Base-by-base conservation (phyloP, 2,113 vertebrate genomes). In the Eptatretus burgeri region DNA sequence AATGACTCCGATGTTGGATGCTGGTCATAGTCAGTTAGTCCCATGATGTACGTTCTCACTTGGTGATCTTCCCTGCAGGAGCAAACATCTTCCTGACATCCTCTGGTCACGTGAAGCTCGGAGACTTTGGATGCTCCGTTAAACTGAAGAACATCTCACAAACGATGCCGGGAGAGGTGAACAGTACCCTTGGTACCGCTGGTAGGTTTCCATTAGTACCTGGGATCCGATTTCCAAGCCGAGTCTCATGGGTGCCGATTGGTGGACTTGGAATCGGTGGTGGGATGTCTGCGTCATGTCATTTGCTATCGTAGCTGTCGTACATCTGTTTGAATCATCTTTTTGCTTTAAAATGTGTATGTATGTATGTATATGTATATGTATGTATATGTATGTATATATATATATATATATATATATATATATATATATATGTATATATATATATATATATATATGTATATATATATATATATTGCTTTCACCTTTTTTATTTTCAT, bases 21-120 rank as follows among this genome's bases (percentile, higher is more conserved):
- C 7, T 41, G 3, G 7, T 41, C 27, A 3, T 41, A 3, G 27
- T 41, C 27, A 41, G 7, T 41, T 41, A 41, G 3, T 41, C 56
- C 10, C 56, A n/a, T n/a, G 56, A 60, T 60, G 2, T 10, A 9
- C 11, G 16, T 60, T 10, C 3, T 10, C 18, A 9, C 20, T 64
- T 66, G 16, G 51, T 63, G 51, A 64, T 41, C 10, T 69, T 64
- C 68, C 67, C 67, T 11, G 41, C 71, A 98, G 91, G 91, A 73
- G 91, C 91, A 70, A 96, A 98, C 69, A 98, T 93, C 68, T 98
- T 98, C 73, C 78, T 98, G 67, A 98, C 91, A 16, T 98, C 91
- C 1, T 85, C 85, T 0, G 91, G 88, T 13, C 74, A 94, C 7
- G 95, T 98, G 71, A 98, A 98, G 69, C 73, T 98, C 20, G 93